A percentile compares a stretch with the other conserved stretches of the same genome.
Evolutionary conservation across 2,888 invertebrate species (phyloP).

Genomic region (Callosobruchus maculatus): DNA sequence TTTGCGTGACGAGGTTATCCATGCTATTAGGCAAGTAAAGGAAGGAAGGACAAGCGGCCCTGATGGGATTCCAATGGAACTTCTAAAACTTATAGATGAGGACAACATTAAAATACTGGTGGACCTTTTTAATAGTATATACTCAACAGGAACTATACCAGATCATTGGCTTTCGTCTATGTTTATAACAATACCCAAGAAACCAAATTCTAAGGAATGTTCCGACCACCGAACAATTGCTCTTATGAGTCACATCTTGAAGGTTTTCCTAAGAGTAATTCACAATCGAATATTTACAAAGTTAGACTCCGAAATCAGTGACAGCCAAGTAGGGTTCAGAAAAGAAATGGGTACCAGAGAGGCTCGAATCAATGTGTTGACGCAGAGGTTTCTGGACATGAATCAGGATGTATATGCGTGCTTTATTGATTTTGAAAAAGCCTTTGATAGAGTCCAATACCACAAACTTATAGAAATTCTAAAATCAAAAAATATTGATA

Average conservation of each 20-base stretch:
- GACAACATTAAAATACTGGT: neutral
- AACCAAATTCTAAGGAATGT: constrained; percentile 5
- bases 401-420: neutral
- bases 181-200: constrained; percentile 9
- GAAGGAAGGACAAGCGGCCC: neutral
- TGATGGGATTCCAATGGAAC: neutral
- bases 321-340: no score
- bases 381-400: neutral
- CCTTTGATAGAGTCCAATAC: neutral
- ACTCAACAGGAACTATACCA: neutral
- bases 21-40: neutral
- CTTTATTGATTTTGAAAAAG: neutral
- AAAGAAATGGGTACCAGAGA: neutral
- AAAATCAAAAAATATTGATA: neutral
- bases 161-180: constrained; percentile 8
- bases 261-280: constrained; percentile 11
- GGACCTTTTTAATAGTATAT: neutral
- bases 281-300: constrained; percentile 8
- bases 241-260: constrained; percentile 12
- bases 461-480: neutral
- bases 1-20: neutral
- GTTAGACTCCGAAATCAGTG: neutral
- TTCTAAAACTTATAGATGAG: neutral
- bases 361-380: neutral
- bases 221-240: constrained; percentile 7